Evolutionary conservation across 2,113 vertebrate species (phyloP).

Genomic region (Theristicus caerulescens): DNA sequence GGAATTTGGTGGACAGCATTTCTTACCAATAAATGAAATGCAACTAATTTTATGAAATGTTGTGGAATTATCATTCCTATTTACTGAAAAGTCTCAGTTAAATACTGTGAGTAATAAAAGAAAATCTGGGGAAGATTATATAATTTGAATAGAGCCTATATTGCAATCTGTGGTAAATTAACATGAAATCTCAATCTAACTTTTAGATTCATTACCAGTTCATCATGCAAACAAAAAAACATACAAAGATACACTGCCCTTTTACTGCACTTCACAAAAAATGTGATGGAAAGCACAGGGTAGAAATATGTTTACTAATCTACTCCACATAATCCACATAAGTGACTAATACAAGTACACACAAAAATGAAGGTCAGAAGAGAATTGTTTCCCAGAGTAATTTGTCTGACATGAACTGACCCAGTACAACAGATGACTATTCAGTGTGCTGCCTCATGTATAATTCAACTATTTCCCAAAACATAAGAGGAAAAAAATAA

Average conservation of each 20-base stretch:
- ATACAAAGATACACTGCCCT: background rate
- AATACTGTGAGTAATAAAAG: background rate
- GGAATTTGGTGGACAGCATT: background rate
- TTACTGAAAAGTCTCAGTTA: background rate
- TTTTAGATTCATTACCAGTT: background rate
- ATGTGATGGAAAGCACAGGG: background rate
- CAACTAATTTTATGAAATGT: background rate
- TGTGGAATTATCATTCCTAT: background rate
- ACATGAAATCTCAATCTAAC: background rate
- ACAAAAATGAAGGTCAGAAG: conserved; percentile 52
- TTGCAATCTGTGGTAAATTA: background rate
- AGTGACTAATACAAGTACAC: background rate
- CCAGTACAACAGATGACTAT: conserved; percentile 19
- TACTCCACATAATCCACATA: conserved; percentile 16
- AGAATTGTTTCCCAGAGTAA: conserved; percentile 43
- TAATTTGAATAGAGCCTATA: background rate
- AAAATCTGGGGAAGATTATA: background rate
- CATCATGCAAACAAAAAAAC: background rate
- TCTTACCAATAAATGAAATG: background rate
- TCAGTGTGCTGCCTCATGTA: conserved; percentile 10
- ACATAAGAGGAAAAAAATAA: background rate
- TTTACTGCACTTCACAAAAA: conserved; percentile 16
- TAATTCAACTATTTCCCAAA: conserved; percentile 39
- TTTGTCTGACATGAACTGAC: conserved; percentile 26
- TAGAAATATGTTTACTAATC: background rate